Conservation (phyloP, 2,888 invertebrate species). For the Caenorhabditis sp. region DNA sequence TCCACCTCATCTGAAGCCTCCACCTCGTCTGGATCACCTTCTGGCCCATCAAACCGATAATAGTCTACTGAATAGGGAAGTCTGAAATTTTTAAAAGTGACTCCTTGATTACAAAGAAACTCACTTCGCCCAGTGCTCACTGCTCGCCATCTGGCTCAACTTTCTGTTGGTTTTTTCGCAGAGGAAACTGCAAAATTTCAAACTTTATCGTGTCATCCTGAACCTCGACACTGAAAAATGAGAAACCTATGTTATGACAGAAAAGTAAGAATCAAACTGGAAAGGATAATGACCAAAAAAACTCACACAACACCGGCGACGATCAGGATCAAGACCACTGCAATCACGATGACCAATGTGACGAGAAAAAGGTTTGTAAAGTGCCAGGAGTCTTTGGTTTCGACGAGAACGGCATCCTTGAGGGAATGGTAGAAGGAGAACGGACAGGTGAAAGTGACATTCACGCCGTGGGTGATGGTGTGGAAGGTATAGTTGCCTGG, state of each 20-base stretch:
- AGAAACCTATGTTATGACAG: no score
- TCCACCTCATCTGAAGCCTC: no score
- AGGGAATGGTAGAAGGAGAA: constrained; percentile 4
- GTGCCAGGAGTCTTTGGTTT: constrained; percentile 1
- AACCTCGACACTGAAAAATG: background rate
- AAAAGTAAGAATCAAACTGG: no score
- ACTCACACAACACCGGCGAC: background rate
- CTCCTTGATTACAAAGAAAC: background rate
- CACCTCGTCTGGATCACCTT: no score
- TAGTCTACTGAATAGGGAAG: no score
- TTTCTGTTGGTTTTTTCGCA: constrained; percentile 12
- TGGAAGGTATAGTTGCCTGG: background rate
- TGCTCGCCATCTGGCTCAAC: constrained; percentile 11
- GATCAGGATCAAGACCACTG: background rate
- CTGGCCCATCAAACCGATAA: no score
- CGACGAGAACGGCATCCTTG: background rate
- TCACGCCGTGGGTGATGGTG: background rate
- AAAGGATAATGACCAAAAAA: no score
- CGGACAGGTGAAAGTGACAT: constrained; percentile 23
- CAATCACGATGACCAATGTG: background rate
- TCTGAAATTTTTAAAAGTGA: no score
- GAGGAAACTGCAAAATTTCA: constrained; percentile 7
- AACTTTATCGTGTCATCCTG: background rate
- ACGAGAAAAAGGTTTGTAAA: background rate
- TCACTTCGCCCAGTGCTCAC: constrained; percentile 14